Percentiles rank a stretch among this genome's conserved stretches.
phyloP scores from a whole-genome alignment of 1,140 invertebrate genomes.

The Forficula auricularia region DNA sequence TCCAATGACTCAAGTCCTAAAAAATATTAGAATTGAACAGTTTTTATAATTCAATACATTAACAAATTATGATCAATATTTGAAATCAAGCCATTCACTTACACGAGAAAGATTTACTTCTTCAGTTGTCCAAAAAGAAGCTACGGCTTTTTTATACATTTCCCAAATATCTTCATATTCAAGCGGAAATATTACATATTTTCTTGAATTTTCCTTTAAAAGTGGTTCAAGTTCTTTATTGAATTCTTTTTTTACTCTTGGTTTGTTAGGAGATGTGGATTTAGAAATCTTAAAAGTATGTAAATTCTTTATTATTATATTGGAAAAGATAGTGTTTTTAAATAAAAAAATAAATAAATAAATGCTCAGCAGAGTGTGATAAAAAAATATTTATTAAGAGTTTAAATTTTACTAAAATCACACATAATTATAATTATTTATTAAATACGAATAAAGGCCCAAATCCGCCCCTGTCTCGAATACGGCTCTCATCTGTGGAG shows the following conservation, averaged over 20 bases:
- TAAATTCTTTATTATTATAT: too few relatives aligned
- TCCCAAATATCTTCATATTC: slow-evolving; percentile 88
- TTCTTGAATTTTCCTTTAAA: slow-evolving; percentile 69
- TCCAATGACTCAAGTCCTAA: slow-evolving; percentile 77
- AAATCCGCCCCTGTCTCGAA: too few relatives aligned
- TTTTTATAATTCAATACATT: neutral
- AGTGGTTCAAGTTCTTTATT: slow-evolving; percentile 71
- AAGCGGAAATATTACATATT: slow-evolving; percentile 95
- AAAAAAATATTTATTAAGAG: too few relatives aligned
- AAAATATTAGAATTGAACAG: slow-evolving; percentile 13
- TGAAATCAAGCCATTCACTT: slow-evolving; percentile 11
- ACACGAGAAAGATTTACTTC: slow-evolving; percentile 82
- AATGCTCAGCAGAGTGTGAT: too few relatives aligned
- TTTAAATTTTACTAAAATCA: too few relatives aligned
- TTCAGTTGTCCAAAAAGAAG: slow-evolving; percentile 97
- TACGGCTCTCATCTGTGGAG: too few relatives aligned
- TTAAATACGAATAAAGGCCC: too few relatives aligned
- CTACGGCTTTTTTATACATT: slow-evolving; percentile 98
- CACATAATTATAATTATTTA: too few relatives aligned
- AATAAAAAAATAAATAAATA: too few relatives aligned
- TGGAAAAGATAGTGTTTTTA: too few relatives aligned
- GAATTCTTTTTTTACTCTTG: slow-evolving; percentile 28
- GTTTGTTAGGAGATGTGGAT: too few relatives aligned
- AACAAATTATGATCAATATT: neutral
- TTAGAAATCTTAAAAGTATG: too few relatives aligned